Conservation (phyloP, 2,888 invertebrate species). For the Melinaea menophilus region DNA sequence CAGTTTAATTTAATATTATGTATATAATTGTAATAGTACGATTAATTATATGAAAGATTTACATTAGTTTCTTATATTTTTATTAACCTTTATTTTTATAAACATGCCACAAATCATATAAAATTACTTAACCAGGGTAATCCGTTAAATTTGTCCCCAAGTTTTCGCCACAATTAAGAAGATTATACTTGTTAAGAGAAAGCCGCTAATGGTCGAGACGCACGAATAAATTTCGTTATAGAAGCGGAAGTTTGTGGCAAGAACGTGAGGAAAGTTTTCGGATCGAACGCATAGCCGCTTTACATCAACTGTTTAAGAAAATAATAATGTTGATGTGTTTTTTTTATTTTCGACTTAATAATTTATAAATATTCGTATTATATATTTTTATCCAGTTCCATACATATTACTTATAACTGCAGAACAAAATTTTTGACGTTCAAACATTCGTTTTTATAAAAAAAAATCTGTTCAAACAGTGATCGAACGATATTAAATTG, state of each 20-base stretch:
- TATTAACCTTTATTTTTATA: background rate
- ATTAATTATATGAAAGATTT: background rate
- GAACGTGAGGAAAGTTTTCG: slow-evolving; percentile 18
- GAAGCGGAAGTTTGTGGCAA: slow-evolving; percentile 15
- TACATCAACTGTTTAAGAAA: background rate
- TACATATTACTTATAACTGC: no score
- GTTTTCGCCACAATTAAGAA: slow-evolving; percentile 24
- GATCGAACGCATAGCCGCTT: background rate
- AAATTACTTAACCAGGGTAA: background rate
- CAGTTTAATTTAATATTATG: background rate
- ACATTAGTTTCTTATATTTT: no score
- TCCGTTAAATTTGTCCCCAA: background rate
- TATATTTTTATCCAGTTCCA: no score
- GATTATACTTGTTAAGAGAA: slow-evolving; percentile 30
- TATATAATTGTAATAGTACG: background rate
- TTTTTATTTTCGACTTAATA: no score
- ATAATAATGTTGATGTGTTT: no score
- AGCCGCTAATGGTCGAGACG: slow-evolving; percentile 31
- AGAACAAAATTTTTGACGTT: no score
- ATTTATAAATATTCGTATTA: no score
- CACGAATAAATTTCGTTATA: slow-evolving; percentile 31
- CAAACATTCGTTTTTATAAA: background rate
- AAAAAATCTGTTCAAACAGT: background rate
- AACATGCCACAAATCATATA: background rate
- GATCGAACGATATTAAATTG: slow-evolving; percentile 1